Percentiles rank a stretch among this genome's conserved stretches.
Conservation (phyloP, 2,113 vertebrate genomes). For the Chiloscyllium plagiosum region DNA sequence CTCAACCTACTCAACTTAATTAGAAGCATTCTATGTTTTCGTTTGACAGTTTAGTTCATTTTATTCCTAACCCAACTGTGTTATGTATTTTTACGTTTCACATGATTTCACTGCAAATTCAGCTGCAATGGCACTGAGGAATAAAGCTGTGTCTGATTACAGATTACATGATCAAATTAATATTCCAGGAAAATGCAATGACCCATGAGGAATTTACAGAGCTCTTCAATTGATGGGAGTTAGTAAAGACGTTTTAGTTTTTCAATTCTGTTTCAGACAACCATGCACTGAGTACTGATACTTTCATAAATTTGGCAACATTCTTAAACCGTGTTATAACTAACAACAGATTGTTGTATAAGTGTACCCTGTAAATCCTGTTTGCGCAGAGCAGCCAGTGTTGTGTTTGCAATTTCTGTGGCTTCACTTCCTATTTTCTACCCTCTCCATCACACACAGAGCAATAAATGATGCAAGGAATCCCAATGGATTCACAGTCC, state of each 20-base stretch:
- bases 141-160: neutral
- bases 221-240: neutral
- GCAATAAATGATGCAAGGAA: slow-evolving; percentile 17
- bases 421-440: neutral
- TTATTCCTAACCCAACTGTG: no score
- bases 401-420: slow-evolving; percentile 10
- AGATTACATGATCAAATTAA: neutral
- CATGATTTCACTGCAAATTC: neutral
- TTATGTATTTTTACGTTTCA: neutral
- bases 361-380: neutral
- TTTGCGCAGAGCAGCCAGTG: no score
- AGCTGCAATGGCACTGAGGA: neutral
- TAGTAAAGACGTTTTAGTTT: neutral
- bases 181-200: neutral
- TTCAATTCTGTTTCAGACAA: neutral
- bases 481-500: neutral
- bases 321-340: neutral
- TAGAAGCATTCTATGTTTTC: neutral
- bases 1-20: neutral
- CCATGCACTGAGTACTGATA: neutral
- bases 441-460: slow-evolving; percentile 2
- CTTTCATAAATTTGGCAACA: no score
- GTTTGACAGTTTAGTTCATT: neutral
- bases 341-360: neutral
- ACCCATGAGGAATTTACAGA: neutral